These are phyloP conservation scores for Vombatus ursinus DNA, from an alignment of 2,113 vertebrate species.

Conservation along the genomic window DNA sequence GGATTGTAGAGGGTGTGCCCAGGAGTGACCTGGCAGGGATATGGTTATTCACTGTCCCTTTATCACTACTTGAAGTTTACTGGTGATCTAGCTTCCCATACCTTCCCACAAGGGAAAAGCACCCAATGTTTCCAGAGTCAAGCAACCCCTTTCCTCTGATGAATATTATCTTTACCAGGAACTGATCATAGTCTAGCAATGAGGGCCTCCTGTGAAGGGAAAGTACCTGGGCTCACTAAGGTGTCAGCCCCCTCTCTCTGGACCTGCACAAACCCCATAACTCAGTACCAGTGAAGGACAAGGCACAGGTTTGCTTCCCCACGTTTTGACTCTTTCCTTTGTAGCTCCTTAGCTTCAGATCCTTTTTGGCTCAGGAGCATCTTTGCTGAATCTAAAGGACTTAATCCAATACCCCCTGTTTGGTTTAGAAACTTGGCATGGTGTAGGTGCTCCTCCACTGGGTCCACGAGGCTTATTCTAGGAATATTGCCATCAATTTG, in stretches of 20 bases:
- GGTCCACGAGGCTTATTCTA: not conserved
- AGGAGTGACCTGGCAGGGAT: not conserved
- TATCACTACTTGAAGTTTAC: not conserved
- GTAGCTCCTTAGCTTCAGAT: not conserved
- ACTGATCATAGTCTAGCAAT: not conserved
- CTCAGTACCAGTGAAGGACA: not conserved
- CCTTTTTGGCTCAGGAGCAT: not conserved
- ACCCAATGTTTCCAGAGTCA: not conserved
- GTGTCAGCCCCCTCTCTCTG: not conserved
- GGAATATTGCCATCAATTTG: not conserved
- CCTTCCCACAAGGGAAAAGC: not conserved
- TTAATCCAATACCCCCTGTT: not conserved
- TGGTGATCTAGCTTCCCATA: not conserved
- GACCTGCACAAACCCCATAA: not conserved
- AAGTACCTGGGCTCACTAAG: not conserved
- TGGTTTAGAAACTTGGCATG: not conserved
- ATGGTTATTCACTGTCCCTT: not conserved
- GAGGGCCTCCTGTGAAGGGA: not conserved
- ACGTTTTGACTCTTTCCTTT: not conserved
- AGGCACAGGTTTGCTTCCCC: not conserved
- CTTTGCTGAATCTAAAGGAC: not conserved
- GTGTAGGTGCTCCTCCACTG: not conserved
- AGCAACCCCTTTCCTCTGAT: not conserved
- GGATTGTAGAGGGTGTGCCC: not conserved
- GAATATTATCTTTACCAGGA: not conserved